Evolutionary conservation across 2,797 vertebrate species (phyloP), one percentile per base, ranked within the genome.

Genomic region (Enteromius anoplus): DNA sequence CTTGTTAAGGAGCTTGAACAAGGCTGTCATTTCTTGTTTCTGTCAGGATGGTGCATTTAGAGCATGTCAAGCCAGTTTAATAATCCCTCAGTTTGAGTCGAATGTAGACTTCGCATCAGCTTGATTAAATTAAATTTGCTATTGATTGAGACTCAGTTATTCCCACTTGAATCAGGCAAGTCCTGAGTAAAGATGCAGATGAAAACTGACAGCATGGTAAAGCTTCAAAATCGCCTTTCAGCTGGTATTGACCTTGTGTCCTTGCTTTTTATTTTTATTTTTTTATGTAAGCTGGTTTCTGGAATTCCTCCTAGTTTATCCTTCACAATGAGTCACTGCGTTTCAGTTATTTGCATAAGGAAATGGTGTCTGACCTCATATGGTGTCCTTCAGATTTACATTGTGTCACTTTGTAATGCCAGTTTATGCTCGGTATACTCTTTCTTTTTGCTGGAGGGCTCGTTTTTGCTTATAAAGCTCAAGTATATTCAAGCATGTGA

Each of bases 161-260:
- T 37, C 32, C 60, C n/a, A 75, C 53, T 55, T 55, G 49, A 68
- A 75, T 68, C 34, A 17, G 11, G 29, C 9, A 29, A 26, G 42
- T 53, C 29, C 14, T 2, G 37, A 55, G 47, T 55, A 23, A 76
- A 75, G 62, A 76, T 66, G 47, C n/a, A 82, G 34, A 75, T 82
- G 62, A 75, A 68, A 82, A 45, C 81, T 68, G 81, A 76, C 71
- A 82, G 81, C 71, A 64, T 45, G 60, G 72, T 66, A 23, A 75
- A 34, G 80, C 69, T 40, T 75, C 14, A 68, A 82, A 53, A 68
- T 68, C 19, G 0, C 64, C 47, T 68, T 68, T 37, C 51, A 58
- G n/a, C 66, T 32, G 62, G 2, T 42, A 53, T 29, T 82, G 62
- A 75, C 72, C 72, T 68, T 75, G n/a, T 15, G 21, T 70, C 37